Conservation (phyloP, 1,140 invertebrate genomes). For the Mamestra configurata region DNA sequence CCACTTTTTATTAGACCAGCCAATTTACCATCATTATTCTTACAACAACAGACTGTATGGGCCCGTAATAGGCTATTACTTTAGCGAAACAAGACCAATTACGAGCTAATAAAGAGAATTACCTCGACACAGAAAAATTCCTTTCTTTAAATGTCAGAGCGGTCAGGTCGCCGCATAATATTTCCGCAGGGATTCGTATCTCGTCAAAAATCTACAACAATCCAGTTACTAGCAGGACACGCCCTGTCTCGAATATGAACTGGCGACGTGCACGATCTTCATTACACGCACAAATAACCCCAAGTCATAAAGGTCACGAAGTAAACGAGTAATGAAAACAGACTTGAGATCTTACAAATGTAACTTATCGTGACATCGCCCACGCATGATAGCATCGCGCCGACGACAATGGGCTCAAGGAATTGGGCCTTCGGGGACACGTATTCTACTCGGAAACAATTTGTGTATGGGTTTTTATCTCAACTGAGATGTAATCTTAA, state of each 20-base stretch:
- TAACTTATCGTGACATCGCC: slow-evolving; percentile 76
- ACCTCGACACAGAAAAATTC: slow-evolving; percentile 53
- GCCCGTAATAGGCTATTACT: slow-evolving; percentile 48
- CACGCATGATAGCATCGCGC: slow-evolving; percentile 73
- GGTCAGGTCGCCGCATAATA: slow-evolving; percentile 61
- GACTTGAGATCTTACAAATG: slow-evolving; percentile 67
- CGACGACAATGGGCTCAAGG: slow-evolving; percentile 69
- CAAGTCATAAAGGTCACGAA: slow-evolving; percentile 60
- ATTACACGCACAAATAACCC: slow-evolving; percentile 66
- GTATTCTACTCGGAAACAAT: slow-evolving; percentile 57
- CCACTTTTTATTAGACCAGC: slow-evolving; percentile 29
- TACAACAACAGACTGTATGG: slow-evolving; percentile 33
- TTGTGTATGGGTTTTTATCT: slow-evolving; percentile 53
- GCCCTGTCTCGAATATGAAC: slow-evolving; percentile 61
- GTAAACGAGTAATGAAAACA: slow-evolving; percentile 62
- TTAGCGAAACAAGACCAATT: slow-evolving; percentile 53
- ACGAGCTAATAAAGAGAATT: slow-evolving; percentile 50
- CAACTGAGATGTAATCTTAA: slow-evolving; percentile 48
- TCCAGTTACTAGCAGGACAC: slow-evolving; percentile 66
- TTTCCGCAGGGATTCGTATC: slow-evolving; percentile 67
- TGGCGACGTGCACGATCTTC: slow-evolving; percentile 68
- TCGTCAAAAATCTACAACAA: slow-evolving; percentile 65
- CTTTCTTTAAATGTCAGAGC: slow-evolving; percentile 64
- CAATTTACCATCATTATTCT: slow-evolving; percentile 42
- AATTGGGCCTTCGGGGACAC: slow-evolving; percentile 72